Evolutionary conservation across 2,888 invertebrate genomes (phyloP), one percentile per base, ranked within the genome.

Genomic region (Pollenia angustigena): DNA sequence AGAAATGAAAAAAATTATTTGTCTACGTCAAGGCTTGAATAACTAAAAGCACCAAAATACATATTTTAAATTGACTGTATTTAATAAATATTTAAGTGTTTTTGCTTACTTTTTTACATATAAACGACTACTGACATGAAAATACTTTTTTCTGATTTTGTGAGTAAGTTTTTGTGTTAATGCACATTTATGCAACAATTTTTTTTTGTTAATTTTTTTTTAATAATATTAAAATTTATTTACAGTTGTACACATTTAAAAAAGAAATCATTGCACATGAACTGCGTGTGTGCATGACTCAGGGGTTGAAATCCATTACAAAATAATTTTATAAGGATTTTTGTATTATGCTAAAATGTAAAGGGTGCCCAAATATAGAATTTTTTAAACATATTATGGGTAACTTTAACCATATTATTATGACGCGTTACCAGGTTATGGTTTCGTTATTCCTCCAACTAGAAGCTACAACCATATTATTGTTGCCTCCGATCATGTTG

Each of bases 81-180:
- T 62, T 44, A 64, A 64, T 62, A 50, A 64, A 64, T 62, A 50
- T 44, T 44, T 50, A 71, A 62, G 64, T 54, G n/a, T 32, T 10
- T 7, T 80, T 8, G 10, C 6, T 18, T 46, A 18, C 16, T 56
- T n/a, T 18, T 42, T 52, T 50, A 40, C 9, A 12, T 32, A 68
- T 16, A 44, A 80, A 71, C 50, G 12, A 40, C 46, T 60, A 71
- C 40, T 64, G 62, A 81, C 72, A 72, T 81, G 72, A 52, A 79
- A 52, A 71, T 12, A 32, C n/a, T 72, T 71, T 80, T 50, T 52
- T 60, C n/a, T 18, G n/a, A 4, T 18, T 12, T 23, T 60, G 1
- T 12, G 54, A 11, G 2, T 52, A n/a, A 23, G 32, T 48, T 18
- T 56, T 71, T 23, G 14, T 40, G 40, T 69, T 40, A 32, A 46